Percentiles rank a stretch among this genome's conserved stretches.
Evolutionary conservation across 1,140 invertebrate species (phyloP).

Genomic region (Lasioglossum baleicum): DNA sequence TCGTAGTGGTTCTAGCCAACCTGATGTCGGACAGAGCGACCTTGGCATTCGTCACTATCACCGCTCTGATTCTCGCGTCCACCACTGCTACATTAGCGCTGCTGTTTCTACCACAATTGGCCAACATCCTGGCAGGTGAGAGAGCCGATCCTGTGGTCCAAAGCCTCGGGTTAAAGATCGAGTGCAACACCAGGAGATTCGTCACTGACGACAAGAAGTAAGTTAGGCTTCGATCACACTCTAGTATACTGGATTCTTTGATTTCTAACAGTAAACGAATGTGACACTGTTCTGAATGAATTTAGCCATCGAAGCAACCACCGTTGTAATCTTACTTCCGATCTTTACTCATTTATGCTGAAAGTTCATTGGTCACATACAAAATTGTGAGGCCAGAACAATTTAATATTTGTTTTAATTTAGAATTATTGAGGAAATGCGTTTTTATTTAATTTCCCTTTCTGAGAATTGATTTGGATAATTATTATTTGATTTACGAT

Average conservation of each 20-base stretch:
- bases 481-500: no score
- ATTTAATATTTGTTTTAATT: no score
- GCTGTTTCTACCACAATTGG: constrained; percentile 92
- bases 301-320: no score
- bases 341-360: no score
- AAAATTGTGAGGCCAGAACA: no score
- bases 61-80: constrained; percentile 89
- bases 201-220: constrained; percentile 85
- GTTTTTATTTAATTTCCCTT: no score
- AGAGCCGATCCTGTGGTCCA: constrained; percentile 90
- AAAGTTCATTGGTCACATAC: no score
- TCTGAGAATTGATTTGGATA: no score
- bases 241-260: neutral
- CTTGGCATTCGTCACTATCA: constrained; percentile 90
- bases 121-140: constrained; percentile 83
- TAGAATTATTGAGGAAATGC: no score
- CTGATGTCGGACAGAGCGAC: constrained; percentile 92
- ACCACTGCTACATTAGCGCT: constrained; percentile 92
- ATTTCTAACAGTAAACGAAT: no score
- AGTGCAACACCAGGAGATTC: constrained; percentile 91
- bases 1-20: constrained; percentile 92
- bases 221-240: constrained; percentile 20
- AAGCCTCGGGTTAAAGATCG: constrained; percentile 92
- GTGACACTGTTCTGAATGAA: no score
- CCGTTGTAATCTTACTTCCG: no score